Evolutionary conservation across 2,888 invertebrate species (phyloP).

Genomic region (Folsomia manolachei): DNA sequence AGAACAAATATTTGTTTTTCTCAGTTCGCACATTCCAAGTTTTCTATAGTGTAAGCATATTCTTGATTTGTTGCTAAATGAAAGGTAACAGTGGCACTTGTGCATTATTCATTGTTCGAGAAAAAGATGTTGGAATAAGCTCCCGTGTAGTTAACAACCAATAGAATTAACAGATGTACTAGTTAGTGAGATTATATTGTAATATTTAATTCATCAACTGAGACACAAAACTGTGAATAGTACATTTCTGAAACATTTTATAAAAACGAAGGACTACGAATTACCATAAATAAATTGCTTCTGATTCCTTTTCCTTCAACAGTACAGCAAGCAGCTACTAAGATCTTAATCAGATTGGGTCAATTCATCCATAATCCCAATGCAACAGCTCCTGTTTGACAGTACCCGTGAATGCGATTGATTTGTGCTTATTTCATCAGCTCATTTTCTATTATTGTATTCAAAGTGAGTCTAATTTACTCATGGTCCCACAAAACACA

Average conservation of each 20-base stretch:
- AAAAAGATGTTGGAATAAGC: too few species aligned
- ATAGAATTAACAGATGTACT: too few species aligned
- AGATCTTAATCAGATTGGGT: conserved; percentile 3
- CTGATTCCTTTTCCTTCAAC: not conserved
- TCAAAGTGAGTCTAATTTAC: not conserved
- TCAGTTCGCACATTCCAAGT: not conserved
- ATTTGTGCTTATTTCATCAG: conserved; percentile 4
- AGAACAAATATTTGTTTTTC: not conserved
- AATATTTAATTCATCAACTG: too few species aligned
- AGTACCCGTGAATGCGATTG: not conserved
- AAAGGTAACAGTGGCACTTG: too few species aligned
- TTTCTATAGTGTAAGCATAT: not conserved
- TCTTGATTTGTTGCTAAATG: not conserved
- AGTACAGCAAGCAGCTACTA: too few species aligned
- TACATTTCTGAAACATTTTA: too few species aligned
- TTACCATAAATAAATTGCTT: conserved; percentile 7
- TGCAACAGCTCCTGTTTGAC: conserved; percentile 1
- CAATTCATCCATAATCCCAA: too few species aligned
- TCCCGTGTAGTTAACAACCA: too few species aligned
- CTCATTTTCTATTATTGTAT: not conserved
- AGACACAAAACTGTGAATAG: too few species aligned
- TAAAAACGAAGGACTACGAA: not conserved
- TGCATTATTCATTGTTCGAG: too few species aligned
- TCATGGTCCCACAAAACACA: too few species aligned
- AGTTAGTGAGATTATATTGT: too few species aligned